phyloP scores from a whole-genome alignment of 1,140 invertebrate genomes.

The Oedothorax gibbosus region DNA sequence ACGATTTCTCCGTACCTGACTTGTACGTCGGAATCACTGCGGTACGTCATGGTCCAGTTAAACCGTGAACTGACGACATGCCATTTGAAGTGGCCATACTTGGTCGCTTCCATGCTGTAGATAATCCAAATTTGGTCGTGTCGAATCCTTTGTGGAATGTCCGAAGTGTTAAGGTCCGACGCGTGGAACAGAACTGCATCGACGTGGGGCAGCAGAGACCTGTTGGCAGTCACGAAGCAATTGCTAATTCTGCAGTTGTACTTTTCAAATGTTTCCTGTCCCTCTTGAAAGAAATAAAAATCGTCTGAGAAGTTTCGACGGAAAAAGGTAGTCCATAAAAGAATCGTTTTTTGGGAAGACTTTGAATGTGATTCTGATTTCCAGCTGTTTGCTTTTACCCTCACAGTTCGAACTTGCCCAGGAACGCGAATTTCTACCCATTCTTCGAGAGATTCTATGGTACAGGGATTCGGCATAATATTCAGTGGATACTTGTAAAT shows the following conservation, averaged over 20 bases:
- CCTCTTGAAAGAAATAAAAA: slow-evolving; percentile 53
- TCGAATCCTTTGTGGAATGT: slow-evolving; percentile 48
- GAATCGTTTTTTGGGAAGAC: slow-evolving; percentile 1
- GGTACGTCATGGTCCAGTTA: slow-evolving; percentile 72
- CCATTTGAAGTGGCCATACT: slow-evolving; percentile 50
- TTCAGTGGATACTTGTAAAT: neutral
- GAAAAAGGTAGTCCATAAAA: slow-evolving; percentile 52
- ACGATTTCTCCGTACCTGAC: slow-evolving; percentile 66
- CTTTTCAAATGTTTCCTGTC: slow-evolving; percentile 18
- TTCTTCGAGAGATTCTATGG: no score
- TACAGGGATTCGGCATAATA: neutral
- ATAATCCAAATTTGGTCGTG: slow-evolving; percentile 64
- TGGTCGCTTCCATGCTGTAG: slow-evolving; percentile 64
- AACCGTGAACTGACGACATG: slow-evolving; percentile 63
- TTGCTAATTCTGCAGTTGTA: slow-evolving; percentile 61
- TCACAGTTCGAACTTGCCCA: slow-evolving; percentile 27
- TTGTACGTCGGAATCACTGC: slow-evolving; percentile 67
- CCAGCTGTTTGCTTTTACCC: neutral
- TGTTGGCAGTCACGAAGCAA: slow-evolving; percentile 63
- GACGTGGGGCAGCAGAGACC: slow-evolving; percentile 41
- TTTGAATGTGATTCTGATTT: neutral
- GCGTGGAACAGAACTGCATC: slow-evolving; percentile 64
- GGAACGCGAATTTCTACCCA: neutral
- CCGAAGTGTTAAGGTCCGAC: slow-evolving; percentile 36
- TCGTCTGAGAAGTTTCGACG: slow-evolving; percentile 20